Base-by-base conservation (phyloP, 2,113 vertebrate species). In the Redunca redunca region DNA sequence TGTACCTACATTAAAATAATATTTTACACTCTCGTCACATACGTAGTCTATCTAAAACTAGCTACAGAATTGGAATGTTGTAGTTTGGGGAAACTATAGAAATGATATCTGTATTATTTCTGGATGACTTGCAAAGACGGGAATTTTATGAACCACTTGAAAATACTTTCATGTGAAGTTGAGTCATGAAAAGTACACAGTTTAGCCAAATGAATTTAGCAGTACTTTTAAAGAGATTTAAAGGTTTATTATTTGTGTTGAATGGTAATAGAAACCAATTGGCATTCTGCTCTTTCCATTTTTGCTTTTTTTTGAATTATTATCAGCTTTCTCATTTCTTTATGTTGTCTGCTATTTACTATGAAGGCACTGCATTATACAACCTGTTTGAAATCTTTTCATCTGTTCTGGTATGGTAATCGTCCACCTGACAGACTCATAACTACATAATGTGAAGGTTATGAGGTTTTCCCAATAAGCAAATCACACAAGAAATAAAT, bases 181-280 rank as follows among this genome's bases (percentile, higher is more conserved):
- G 88, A 94, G 94, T 97, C 30, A 60, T 55, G 80, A 97, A 83
- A 97, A 97, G 88, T 80, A 71, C 6, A 60, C 58, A 94, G 11
- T 5, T 30, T 60, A 90, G 36, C 53, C 57, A 80, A 89, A 94
- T 9, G 58, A 96, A 16, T 95, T 90, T 57, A 93, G 43, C 43
- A 82, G 48, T 85, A 86, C 92, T 90, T 96, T 95, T 96, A 90
- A 30, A 95, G 81, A 97, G 90, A 88, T 86, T 17, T 67, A 88
- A 92, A 95, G 46, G 64, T 86, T 97, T 96, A 91, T 95, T 95
- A 62, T 86, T 85, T 71, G 19, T 90, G 33, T 55, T 96, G 62
- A 96, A 84, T 77, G 36, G 23, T 60, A 91, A 91, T 83, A 91
- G 86, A 95, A 93, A 74, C 23, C 62, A 77, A 14, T 86, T 94